Evolutionary conservation across 1,140 invertebrate genomes (phyloP).

Genomic region (Formica exsecta): DNA sequence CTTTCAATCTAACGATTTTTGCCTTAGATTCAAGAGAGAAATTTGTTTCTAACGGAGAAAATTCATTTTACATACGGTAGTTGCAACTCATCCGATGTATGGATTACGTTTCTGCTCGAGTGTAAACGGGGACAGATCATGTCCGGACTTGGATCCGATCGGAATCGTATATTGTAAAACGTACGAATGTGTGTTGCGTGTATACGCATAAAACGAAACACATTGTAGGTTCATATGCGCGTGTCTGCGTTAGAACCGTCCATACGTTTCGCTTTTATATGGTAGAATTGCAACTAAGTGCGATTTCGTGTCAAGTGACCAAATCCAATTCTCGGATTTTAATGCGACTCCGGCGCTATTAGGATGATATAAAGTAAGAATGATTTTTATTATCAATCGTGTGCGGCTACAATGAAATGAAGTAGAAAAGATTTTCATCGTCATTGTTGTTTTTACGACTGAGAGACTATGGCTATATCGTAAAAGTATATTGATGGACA

Average conservation of each 20-base stretch:
- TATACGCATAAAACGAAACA: conserved; percentile 59
- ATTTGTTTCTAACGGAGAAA: neutral
- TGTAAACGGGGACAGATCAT: conserved; percentile 38
- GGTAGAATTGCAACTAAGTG: conserved; percentile 62
- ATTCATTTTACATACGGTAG: conserved; percentile 1
- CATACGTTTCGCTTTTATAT: conserved; percentile 56
- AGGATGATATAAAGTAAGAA: conserved; percentile 40
- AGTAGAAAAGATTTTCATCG: conserved; percentile 38
- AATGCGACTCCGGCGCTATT: conserved; percentile 53
- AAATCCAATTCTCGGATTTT: conserved; percentile 65
- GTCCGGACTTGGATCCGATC: conserved; percentile 21
- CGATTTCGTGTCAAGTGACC: conserved; percentile 68
- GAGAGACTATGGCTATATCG: neutral
- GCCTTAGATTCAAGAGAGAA: neutral
- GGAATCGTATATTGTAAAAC: conserved; percentile 51
- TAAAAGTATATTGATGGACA: conserved; percentile 25
- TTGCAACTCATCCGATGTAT: conserved; percentile 16
- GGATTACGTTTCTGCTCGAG: conserved; percentile 66
- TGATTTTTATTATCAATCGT: conserved; percentile 58
- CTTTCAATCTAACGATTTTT: conserved; percentile 1
- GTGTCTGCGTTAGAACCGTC: conserved; percentile 2
- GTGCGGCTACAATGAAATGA: conserved; percentile 6
- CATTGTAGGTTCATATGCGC: conserved; percentile 3
- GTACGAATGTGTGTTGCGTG: conserved; percentile 24
- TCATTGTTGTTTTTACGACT: conserved; percentile 28